Evolutionary conservation across 2,113 vertebrate genomes (phyloP), one percentile per base, ranked within the genome.

Genomic region (Cettia cetti): DNA sequence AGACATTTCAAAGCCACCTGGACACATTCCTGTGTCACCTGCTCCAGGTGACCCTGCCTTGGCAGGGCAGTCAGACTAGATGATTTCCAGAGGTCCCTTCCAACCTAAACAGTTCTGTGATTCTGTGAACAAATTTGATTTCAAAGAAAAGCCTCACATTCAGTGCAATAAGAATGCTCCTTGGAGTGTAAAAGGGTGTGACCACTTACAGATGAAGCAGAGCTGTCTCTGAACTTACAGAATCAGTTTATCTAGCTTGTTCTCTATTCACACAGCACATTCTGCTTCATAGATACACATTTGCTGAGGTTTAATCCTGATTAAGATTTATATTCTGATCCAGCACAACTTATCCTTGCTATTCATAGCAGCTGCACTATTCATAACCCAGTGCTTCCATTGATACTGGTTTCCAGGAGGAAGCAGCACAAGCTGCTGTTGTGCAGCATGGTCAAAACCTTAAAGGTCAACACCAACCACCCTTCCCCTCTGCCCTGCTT

Each of bases 241-340:
- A 74, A 74, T 72, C 42, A 75, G 27, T 65, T 92, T 80, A 71
- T 45, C 57, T 37, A 47, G 16, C n/a, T 92, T 78, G 9, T 66
- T 93, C 37, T 78, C 47, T 81, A 90, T 77, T 78, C 64, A 82
- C 23, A 33, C 28, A 45, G 54, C 64, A 74, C 5, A 0, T 81
- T 81, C 59, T 89, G 59, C 76, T 95, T 85, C 81, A 85, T 5
- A 74, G 56, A 59, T 66, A 82, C 15, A 27, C 82, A 79, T 54
- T 44, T 91, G 68, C 40, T 59, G 54, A 44, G 26, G 37, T 30
- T 90, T 86, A 95, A 95, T 88, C 81, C 86, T 89, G 77, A 63
- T 92, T 74, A 86, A 92, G 80, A 66, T 89, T 95, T 89, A 75
- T 86, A 84, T 81, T 70, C 56, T 89, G 75, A 89, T 47, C 42